Percentiles rank a stretch among this genome's conserved stretches.
Conservation (phyloP, 2,888 invertebrate species). For the Heteromurus nitidus region DNA sequence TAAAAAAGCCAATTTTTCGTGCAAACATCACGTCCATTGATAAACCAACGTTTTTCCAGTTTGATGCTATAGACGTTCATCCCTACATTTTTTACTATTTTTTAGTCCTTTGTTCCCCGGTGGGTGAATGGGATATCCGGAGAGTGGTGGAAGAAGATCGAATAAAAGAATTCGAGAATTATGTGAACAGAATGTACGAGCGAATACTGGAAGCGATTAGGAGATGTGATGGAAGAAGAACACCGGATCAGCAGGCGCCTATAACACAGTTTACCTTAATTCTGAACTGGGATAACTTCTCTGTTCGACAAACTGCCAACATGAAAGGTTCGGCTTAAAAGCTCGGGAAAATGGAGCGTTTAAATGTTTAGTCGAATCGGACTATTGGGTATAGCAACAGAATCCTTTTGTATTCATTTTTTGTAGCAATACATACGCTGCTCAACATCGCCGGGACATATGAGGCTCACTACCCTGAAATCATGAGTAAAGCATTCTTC, state of each 20-base stretch:
- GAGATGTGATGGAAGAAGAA: constrained; percentile 11
- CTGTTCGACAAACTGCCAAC: constrained; percentile 68
- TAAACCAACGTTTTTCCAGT: background rate
- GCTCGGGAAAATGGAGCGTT: no score
- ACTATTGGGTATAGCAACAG: no score
- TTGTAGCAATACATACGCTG: constrained; percentile 44
- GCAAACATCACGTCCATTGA: background rate
- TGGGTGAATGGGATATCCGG: constrained; percentile 49
- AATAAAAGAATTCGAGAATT: constrained; percentile 45
- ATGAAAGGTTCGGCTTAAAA: constrained; percentile 41
- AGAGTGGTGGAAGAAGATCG: constrained; percentile 27
- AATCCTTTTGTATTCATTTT: constrained; percentile 31
- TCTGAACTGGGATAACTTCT: constrained; percentile 70
- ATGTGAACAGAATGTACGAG: constrained; percentile 55
- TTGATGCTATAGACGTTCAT: background rate
- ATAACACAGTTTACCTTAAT: constrained; percentile 62
- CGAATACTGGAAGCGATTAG: constrained; percentile 30
- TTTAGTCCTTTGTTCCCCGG: constrained; percentile 5
- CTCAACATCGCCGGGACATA: constrained; percentile 30
- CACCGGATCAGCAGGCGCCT: constrained; percentile 11
- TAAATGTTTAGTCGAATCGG: no score
- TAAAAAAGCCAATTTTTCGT: no score
- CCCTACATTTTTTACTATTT: background rate
- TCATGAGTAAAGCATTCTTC: constrained; percentile 45
- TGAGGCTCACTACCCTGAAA: constrained; percentile 62